phyloP scores from a whole-genome alignment of 2,888 invertebrate species.

The Zhengitettix transpicula region DNA sequence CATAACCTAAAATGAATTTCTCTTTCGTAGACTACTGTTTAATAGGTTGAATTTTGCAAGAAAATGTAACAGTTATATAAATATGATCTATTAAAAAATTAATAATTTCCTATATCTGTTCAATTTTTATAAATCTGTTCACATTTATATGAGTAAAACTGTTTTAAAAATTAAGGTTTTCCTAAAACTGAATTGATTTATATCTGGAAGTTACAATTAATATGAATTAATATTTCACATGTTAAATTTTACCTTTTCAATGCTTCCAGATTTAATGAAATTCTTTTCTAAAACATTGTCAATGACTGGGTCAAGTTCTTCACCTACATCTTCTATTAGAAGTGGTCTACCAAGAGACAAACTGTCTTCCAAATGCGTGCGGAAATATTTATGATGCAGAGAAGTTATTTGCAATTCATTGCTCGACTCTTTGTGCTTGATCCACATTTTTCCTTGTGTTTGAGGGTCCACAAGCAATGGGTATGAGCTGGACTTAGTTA shows the following conservation, averaged over 20 bases:
- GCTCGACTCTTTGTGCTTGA: slow-evolving; percentile 77
- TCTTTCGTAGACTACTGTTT: too few species aligned
- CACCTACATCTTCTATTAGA: slow-evolving; percentile 86
- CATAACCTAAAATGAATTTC: too few species aligned
- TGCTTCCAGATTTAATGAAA: slow-evolving; percentile 92
- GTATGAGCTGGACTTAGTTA: slow-evolving; percentile 88
- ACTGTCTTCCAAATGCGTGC: slow-evolving; percentile 78
- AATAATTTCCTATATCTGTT: too few species aligned
- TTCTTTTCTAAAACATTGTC: slow-evolving; percentile 95
- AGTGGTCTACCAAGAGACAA: slow-evolving; percentile 75
- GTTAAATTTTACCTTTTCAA: slow-evolving; percentile 48
- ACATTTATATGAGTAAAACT: too few species aligned
- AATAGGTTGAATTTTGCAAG: too few species aligned
- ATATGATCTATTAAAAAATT: too few species aligned
- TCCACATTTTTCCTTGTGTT: slow-evolving; percentile 95
- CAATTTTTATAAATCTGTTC: too few species aligned
- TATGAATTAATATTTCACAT: too few species aligned
- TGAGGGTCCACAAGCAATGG: slow-evolving; percentile 90
- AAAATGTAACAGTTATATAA: too few species aligned
- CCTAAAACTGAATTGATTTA: too few species aligned
- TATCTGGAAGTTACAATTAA: too few species aligned
- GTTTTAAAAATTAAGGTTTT: too few species aligned
- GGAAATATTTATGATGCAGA: slow-evolving; percentile 89
- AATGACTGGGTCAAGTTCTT: slow-evolving; percentile 88
- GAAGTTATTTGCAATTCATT: slow-evolving; percentile 86